Evolutionary conservation across 2,113 vertebrate genomes (phyloP), one percentile per base, ranked within the genome.

Genomic region (Plectropomus leopardus): DNA sequence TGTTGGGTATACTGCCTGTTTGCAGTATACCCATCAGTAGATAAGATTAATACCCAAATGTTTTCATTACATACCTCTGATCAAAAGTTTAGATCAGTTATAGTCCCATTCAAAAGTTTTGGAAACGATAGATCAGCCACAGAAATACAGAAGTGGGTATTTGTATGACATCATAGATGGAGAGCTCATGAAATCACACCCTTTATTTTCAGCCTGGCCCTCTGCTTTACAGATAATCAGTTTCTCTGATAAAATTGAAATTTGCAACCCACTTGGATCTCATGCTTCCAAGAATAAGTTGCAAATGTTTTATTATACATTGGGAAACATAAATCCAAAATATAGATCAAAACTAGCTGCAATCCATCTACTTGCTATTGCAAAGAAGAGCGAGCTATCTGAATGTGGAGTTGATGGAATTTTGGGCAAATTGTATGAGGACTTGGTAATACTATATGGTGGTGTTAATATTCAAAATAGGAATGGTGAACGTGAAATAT

Each of bases 271-370:
- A n/a, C n/a, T n/a, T n/a, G n/a, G n/a, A n/a, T n/a, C n/a, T n/a
- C n/a, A n/a, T n/a, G n/a, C n/a, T n/a, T n/a, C n/a, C n/a, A n/a
- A n/a, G 16, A 72, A 79, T 71, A 79, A 72, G 28, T 57, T 79
- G n/a, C 7, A 61, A 10, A 79, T 79, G 67, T 44, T 79, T 30
- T 71, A 78, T 55, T 78, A 78, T 55, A 70, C 66, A 32, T 21
- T 78, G 1, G 76, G 48, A 63, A 71, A 71, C 40, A 78, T 70
- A 14, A 24, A 78, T 55, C 76, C 77, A 15, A 72, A 72, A 65
- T 65, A 48, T 48, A 14, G 60, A n/a, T 80, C 51, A 13, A 57
- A 72, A 57, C 42, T 80, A 4, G n/a, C n/a, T n/a, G n/a, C n/a
- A n/a, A n/a, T n/a, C n/a, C n/a, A n/a, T n/a, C n/a, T n/a, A n/a